These are phyloP conservation scores for Hybos culiciformis DNA, from an alignment of 2,888 invertebrate species.

Conservation along the genomic window DNA sequence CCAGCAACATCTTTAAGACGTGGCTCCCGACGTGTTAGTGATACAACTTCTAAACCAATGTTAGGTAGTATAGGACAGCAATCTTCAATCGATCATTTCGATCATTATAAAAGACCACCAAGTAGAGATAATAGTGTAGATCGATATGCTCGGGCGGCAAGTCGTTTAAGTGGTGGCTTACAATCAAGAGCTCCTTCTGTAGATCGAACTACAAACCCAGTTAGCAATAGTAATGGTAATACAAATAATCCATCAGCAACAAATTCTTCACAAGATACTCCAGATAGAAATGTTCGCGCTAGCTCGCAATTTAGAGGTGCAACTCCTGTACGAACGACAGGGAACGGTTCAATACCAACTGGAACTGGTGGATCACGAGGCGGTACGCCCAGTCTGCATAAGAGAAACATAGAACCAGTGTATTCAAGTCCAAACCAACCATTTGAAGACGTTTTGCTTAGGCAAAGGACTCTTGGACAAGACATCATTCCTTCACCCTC, in stretches of 20 bases:
- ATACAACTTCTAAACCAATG: constrained; percentile 40
- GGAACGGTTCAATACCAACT: constrained; percentile 53
- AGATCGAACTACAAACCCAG: constrained; percentile 40
- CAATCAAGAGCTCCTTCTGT: constrained; percentile 67
- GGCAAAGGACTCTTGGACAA: constrained; percentile 70
- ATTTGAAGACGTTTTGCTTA: constrained; percentile 69
- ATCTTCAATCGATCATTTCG: constrained; percentile 79
- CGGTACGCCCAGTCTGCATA: constrained; percentile 38
- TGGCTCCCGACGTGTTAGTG: constrained; percentile 38
- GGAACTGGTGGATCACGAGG: constrained; percentile 29
- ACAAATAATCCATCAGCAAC: not conserved
- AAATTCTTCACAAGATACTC: constrained; percentile 14
- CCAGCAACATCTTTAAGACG: constrained; percentile 28
- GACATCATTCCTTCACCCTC: constrained; percentile 78
- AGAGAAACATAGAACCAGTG: constrained; percentile 32
- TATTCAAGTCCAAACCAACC: constrained; percentile 41
- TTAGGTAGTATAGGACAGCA: constrained; percentile 35
- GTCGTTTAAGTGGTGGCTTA: constrained; percentile 40
- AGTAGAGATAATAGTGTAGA: constrained; percentile 79
- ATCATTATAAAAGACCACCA: constrained; percentile 85
- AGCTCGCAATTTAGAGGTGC: constrained; percentile 41
- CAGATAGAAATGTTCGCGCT: constrained; percentile 38
- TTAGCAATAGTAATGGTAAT: not conserved
- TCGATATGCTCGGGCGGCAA: constrained; percentile 58
- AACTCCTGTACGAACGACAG: constrained; percentile 36